Percentiles rank a stretch among this genome's conserved stretches.
phyloP scores from a whole-genome alignment of 2,113 vertebrate genomes.

The Pangasianodon gigas region DNA sequence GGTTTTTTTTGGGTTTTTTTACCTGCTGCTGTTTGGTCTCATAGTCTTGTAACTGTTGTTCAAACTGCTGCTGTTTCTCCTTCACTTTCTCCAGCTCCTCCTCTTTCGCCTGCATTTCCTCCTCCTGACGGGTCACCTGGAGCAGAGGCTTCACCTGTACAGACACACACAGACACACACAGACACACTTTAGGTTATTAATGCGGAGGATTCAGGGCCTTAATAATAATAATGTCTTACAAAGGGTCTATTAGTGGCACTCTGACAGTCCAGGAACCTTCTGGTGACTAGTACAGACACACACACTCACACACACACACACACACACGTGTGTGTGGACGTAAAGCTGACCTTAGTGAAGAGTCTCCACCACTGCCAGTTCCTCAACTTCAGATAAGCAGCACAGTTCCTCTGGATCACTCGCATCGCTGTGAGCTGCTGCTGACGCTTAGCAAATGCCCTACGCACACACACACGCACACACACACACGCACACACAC shows the following conservation, averaged over 20 bases:
- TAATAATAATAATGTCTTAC: not conserved
- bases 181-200: not conserved
- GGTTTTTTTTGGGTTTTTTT: not conserved
- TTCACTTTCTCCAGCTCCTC: conserved; percentile 82
- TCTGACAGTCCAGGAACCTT: not conserved
- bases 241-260: not conserved
- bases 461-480: conserved; percentile 21
- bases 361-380: conserved; percentile 99
- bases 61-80: conserved; percentile 79
- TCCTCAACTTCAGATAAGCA: conserved; percentile 93
- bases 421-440: conserved; percentile 95
- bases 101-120: conserved; percentile 84
- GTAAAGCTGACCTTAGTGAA: conserved; percentile 88
- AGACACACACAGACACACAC: not conserved
- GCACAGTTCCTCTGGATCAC: conserved; percentile 98
- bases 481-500: not conserved
- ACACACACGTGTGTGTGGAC: not conserved
- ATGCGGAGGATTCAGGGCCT: not conserved
- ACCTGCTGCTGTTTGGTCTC: conserved; percentile 81
- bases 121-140: conserved; percentile 85
- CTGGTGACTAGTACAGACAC: not conserved
- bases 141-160: conserved; percentile 84
- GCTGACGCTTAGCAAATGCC: conserved; percentile 88
- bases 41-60: conserved; percentile 79
- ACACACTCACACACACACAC: not conserved